Base-by-base conservation (phyloP, 2,797 vertebrate species). In the Darevskia nairensis region DNA sequence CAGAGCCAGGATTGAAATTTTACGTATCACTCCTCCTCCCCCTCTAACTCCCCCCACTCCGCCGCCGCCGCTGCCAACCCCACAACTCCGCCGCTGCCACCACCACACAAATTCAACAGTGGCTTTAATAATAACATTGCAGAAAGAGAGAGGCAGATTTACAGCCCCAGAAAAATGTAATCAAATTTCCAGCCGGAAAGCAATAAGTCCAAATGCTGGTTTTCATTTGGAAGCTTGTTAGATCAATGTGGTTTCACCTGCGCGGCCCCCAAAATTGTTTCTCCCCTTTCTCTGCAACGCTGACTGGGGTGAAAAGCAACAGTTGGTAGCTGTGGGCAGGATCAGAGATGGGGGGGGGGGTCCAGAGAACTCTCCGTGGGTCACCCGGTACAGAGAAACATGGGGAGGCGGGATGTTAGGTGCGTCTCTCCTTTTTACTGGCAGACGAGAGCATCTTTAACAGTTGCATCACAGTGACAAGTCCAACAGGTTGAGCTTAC, bases 1-100 rank as follows among this genome's bases (percentile, higher is more conserved):
- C 96, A 97, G 95, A 96, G 96, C 94, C 93, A 87, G 95, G 95
- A 97, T 95, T 96, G 96, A 97, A 96, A 96, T 96, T 96, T 96
- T 96, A 96, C 91, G 68, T 96, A 96, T 96, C 94, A 91, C 94
- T 95, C 95, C 87, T 44, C 55, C 39, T 9, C 82, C 44, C 80
- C 71, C 29, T 55, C 50, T 13, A 55, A 3, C 71, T 69, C 39
- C 21, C 61, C 21, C 59, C 6, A 19, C 61, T 0, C 15, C 19
- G 8, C 59, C 55, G 17, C 59, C 6, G 61, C 4, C 74, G 2
- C 64, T 69, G 41, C 90, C 75, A 32, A 35, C 61, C 61, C 61
- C 61, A 19, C 61, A 64, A 64, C 61, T 19, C 17, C 61, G 5
- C 61, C 59, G 17, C 59, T 64, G 61, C 61, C 21, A 8, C 7